These are phyloP conservation scores for Cyclargus thomasi DNA, from an alignment of 1,140 invertebrate genomes.

Conservation along the genomic window DNA sequence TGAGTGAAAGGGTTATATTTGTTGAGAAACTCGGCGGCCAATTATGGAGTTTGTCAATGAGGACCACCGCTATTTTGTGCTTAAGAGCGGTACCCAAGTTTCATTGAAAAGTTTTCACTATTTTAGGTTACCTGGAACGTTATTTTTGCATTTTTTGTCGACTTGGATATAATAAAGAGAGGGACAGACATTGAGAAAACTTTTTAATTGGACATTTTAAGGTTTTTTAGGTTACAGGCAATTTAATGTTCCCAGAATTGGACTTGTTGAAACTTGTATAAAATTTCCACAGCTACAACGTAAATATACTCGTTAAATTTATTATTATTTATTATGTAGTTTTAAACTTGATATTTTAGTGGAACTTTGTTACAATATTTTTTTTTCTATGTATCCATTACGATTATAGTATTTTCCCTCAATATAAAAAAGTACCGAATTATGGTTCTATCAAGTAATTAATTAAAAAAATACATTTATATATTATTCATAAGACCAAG, in stretches of 20 bases:
- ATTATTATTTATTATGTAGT: not conserved
- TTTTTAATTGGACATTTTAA: slow-evolving; percentile 16
- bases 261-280: not conserved
- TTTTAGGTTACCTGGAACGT: slow-evolving; percentile 12
- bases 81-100: slow-evolving; percentile 10
- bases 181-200: slow-evolving; percentile 1
- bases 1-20: slow-evolving; percentile 7
- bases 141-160: not conserved
- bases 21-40: slow-evolving; percentile 6
- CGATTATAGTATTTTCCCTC: too few species aligned
- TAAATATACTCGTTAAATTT: not conserved
- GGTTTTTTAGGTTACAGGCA: slow-evolving; percentile 10
- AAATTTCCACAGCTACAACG: not conserved
- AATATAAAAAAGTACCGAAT: too few species aligned
- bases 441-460: too few species aligned
- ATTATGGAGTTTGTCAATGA: slow-evolving; percentile 14
- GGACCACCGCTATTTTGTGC: not conserved
- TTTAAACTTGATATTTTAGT: too few species aligned
- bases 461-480: too few species aligned
- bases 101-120: slow-evolving; percentile 14
- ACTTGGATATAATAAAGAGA: slow-evolving; percentile 6
- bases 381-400: too few species aligned
- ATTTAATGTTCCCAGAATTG: slow-evolving; percentile 8
- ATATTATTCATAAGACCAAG: too few species aligned
- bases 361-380: too few species aligned